Conservation (phyloP, 2,888 invertebrate species). For the Pyralis farinalis region DNA sequence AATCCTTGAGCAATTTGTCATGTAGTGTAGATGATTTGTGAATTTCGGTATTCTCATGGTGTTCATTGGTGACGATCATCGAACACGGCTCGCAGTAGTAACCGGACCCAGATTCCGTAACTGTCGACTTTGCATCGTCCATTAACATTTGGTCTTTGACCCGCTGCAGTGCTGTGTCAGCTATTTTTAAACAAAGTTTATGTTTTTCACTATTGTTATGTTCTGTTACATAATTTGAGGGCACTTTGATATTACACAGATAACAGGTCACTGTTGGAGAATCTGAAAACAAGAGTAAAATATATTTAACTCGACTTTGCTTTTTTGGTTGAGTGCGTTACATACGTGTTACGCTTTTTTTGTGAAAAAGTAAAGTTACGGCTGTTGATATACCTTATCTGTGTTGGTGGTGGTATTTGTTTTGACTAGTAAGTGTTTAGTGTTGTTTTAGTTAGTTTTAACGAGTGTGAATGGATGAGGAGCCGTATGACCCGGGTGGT, state of each 20-base stretch:
- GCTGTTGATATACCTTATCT: no score
- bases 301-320: no score
- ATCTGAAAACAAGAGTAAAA: slow-evolving; percentile 10
- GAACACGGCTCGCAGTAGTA: slow-evolving; percentile 33
- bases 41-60: slow-evolving; percentile 23
- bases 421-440: no score
- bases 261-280: slow-evolving; percentile 25
- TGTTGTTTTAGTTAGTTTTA: no score
- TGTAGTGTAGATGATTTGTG: slow-evolving; percentile 26
- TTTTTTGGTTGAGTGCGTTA: no score
- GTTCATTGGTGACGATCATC: slow-evolving; percentile 12
- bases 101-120: slow-evolving; percentile 7
- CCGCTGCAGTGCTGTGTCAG: slow-evolving; percentile 26
- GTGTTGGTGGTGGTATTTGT: no score
- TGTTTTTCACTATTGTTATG: slow-evolving; percentile 34
- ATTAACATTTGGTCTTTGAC: slow-evolving; percentile 11
- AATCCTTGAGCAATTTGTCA: slow-evolving; percentile 23
- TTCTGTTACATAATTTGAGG: slow-evolving; percentile 22
- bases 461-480: no score
- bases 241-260: slow-evolving; percentile 37
- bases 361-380: no score
- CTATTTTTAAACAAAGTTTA: slow-evolving; percentile 24
- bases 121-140: neutral
- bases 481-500: no score
- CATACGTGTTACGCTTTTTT: no score